These are phyloP conservation scores for Archilochus colubris DNA, from an alignment of 2,113 vertebrate species.

Conservation along the genomic window DNA sequence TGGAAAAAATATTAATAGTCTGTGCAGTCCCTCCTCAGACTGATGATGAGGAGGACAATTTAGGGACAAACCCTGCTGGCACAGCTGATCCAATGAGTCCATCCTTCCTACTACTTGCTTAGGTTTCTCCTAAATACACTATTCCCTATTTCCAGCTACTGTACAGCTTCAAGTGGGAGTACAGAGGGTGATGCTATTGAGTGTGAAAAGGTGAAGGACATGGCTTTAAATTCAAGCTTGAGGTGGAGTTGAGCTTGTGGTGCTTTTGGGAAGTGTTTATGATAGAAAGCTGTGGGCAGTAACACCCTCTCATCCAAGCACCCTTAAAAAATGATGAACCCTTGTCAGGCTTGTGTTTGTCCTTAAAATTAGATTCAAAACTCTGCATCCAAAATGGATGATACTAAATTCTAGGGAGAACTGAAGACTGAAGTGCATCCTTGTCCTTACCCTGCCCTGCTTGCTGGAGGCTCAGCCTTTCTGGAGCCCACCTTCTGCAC, in stretches of 20 bases:
- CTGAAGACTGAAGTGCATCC: background rate
- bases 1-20: background rate
- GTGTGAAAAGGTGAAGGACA: background rate
- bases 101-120: background rate
- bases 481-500: background rate
- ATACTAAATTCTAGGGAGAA: background rate
- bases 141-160: background rate
- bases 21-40: background rate
- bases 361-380: background rate
- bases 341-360: background rate
- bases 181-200: background rate
- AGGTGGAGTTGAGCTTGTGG: background rate
- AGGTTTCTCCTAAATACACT: background rate
- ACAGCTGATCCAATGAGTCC: background rate
- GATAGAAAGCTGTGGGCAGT: background rate
- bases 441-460: background rate
- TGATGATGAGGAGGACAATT: background rate
- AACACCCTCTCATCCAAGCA: background rate
- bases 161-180: background rate
- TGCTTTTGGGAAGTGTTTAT: background rate
- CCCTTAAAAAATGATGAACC: background rate
- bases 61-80: background rate
- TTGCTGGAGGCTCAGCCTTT: background rate
- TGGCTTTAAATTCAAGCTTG: background rate
- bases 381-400: background rate